Evolutionary conservation across 2,113 vertebrate species (phyloP).

Genomic region (Corydoras maculifer): DNA sequence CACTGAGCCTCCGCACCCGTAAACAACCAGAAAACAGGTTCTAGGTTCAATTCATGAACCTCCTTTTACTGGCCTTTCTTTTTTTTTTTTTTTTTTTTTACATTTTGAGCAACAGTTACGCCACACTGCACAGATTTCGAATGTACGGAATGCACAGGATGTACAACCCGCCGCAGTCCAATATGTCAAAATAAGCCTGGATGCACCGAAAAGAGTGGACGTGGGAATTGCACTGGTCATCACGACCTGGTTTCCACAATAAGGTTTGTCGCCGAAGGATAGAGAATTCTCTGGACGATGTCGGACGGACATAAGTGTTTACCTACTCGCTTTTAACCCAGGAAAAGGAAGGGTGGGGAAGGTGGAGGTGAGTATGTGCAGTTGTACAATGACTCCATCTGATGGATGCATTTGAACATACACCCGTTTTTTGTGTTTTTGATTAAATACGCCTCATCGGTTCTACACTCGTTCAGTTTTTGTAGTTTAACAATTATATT

Average conservation of each 20-base stretch:
- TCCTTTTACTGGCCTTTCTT: too few relatives aligned
- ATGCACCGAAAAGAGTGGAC: slow-evolving; percentile 30
- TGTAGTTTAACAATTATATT: too few relatives aligned
- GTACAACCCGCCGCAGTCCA: slow-evolving; percentile 29
- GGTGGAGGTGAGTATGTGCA: slow-evolving; percentile 38
- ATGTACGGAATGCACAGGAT: neutral
- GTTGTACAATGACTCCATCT: slow-evolving; percentile 7
- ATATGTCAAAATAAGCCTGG: slow-evolving; percentile 43
- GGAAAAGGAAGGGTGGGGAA: slow-evolving; percentile 30
- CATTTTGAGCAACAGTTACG: too few relatives aligned
- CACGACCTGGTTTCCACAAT: slow-evolving; percentile 39
- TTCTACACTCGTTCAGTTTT: too few relatives aligned
- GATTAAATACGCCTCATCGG: too few relatives aligned
- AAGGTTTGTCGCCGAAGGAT: slow-evolving; percentile 28
- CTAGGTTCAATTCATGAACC: too few relatives aligned
- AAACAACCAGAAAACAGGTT: too few relatives aligned
- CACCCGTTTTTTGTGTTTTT: neutral
- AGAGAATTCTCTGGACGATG: slow-evolving; percentile 41
- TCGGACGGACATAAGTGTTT: slow-evolving; percentile 44
- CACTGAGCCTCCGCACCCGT: too few relatives aligned
- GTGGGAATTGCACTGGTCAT: slow-evolving; percentile 46
- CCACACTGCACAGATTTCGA: neutral
- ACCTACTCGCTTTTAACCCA: slow-evolving; percentile 49
- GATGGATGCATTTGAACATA: neutral
- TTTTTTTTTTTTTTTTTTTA: too few relatives aligned